Evolutionary conservation across 2,797 vertebrate genomes (phyloP), one percentile per base, ranked within the genome.

Genomic region (Mastacembelus armatus): DNA sequence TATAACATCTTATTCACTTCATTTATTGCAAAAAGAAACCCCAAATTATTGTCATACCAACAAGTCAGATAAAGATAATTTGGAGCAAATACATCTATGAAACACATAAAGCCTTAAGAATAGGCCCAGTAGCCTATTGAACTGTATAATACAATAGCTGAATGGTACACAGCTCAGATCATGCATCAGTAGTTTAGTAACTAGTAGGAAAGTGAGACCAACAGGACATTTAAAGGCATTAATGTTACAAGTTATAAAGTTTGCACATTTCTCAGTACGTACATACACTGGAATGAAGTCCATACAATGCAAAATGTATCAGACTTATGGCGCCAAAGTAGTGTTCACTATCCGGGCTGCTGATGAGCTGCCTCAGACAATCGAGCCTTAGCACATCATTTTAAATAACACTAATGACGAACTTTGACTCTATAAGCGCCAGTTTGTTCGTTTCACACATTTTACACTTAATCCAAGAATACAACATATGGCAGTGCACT

Each of bases 141-240:
- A 71, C 44, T 76, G 43, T 45, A 70, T 61, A 40, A 60, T 55
- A 83, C 67, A 85, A 62, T 10, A 71, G 55, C 51, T 62, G 42
- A 54, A 65, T 19, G 15, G 11, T 54, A 74, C 57, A 66, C 54
- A 63, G 44, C 66, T 68, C 18, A 43, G 71, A 74, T 58, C 40
- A 71, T n/a, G 54, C 69, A 71, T 88, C 90, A 89, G 86, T 88
- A 89, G 89, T 90, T 80, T 57, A 84, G 7, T 74, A 85, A 81
- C 60, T 74, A 72, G 47, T 44, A 33, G 56, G 26, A 63, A 59
- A 67, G 54, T 24, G 11, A 70, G 42, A 56, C 7, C 19, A 10
- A 49, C 33, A 36, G 65, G 44, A 56, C 8, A 57, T 45, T 65
- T 64, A 35, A 69, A 68, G 49, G 33, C 58, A 70, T 29, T 52